phyloP scores from a whole-genome alignment of 1,140 invertebrate genomes.

The Anagrus nilaparvatae region DNA sequence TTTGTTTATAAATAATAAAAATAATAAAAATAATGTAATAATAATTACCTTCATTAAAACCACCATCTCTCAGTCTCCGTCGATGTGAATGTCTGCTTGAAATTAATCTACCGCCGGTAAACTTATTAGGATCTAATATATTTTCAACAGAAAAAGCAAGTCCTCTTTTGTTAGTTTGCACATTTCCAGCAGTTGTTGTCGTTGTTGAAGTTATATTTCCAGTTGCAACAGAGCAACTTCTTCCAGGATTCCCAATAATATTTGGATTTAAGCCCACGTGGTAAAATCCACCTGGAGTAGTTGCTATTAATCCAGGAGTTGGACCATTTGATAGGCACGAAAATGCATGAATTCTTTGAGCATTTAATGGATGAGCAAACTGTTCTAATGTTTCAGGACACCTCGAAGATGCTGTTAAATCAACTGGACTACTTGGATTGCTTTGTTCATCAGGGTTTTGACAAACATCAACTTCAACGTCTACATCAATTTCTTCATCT shows the following conservation, averaged over 20 bases:
- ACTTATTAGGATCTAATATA: conserved; percentile 82
- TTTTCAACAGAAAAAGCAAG: conserved; percentile 85
- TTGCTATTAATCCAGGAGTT: neutral
- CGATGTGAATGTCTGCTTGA: conserved; percentile 25
- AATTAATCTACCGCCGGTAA: conserved; percentile 55
- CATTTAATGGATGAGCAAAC: conserved; percentile 29
- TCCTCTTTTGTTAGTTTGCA: conserved; percentile 35
- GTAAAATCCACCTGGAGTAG: no score
- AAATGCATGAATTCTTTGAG: conserved; percentile 24
- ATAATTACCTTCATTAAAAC: conserved; percentile 43
- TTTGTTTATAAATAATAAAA: no score
- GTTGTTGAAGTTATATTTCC: conserved; percentile 25
- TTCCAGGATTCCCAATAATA: neutral
- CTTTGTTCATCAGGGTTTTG: conserved; percentile 28
- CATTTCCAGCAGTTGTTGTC: conserved; percentile 12
- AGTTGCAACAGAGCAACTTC: conserved; percentile 8
- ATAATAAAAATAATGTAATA: no score
- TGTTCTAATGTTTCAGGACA: conserved; percentile 22
- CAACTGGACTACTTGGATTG: conserved; percentile 38
- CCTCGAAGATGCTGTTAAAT: conserved; percentile 36
- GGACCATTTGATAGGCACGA: conserved; percentile 23
- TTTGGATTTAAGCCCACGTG: no score
- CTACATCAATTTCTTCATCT: conserved; percentile 29
- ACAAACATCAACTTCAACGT: conserved; percentile 37
- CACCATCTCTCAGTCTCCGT: conserved; percentile 38